A percentile compares a stretch with the other conserved stretches of the same genome.
These are phyloP conservation scores for Onychomys arenicola DNA, from an alignment of 2,797 vertebrate genomes.

Conservation along the genomic window DNA sequence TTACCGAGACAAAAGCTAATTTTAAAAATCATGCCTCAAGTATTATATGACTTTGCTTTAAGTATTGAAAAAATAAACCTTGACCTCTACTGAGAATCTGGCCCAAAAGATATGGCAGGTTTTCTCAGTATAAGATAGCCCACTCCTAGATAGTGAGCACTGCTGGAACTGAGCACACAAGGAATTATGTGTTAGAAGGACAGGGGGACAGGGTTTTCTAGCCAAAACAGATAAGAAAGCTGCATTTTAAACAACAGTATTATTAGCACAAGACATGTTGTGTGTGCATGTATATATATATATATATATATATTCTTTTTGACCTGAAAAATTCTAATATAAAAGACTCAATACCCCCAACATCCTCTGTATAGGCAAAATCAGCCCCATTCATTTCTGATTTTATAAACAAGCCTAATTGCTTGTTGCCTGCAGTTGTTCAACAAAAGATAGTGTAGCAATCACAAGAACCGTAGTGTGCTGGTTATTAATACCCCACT, in stretches of 20 bases:
- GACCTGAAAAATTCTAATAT: conserved; percentile 47
- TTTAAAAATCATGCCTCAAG: conserved; percentile 35
- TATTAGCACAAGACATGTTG: background rate
- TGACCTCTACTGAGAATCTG: conserved; percentile 27
- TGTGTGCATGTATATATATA: background rate
- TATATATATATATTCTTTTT: background rate
- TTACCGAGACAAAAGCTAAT: conserved; percentile 55
- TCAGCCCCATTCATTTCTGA: conserved; percentile 46
- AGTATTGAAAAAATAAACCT: conserved; percentile 21
- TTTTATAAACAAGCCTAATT: conserved; percentile 65
- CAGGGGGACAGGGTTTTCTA: background rate
- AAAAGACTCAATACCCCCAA: conserved; percentile 59
- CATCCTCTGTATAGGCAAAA: conserved; percentile 26
- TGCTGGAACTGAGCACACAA: conserved; percentile 25
- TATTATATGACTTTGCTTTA: conserved; percentile 34
- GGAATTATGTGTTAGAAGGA: background rate
- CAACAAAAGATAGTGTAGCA: conserved; percentile 57
- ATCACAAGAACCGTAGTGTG: conserved; percentile 12
- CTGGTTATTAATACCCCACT: conserved; percentile 60
- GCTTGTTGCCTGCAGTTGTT: conserved; percentile 58
- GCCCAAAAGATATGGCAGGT: background rate
- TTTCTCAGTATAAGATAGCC: conserved; percentile 44
- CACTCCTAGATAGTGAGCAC: background rate
- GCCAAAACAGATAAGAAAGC: conserved; percentile 26
- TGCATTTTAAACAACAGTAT: conserved; percentile 39